phyloP scores from a whole-genome alignment of 2,888 invertebrate species.

The Slavum lentiscoides region DNA sequence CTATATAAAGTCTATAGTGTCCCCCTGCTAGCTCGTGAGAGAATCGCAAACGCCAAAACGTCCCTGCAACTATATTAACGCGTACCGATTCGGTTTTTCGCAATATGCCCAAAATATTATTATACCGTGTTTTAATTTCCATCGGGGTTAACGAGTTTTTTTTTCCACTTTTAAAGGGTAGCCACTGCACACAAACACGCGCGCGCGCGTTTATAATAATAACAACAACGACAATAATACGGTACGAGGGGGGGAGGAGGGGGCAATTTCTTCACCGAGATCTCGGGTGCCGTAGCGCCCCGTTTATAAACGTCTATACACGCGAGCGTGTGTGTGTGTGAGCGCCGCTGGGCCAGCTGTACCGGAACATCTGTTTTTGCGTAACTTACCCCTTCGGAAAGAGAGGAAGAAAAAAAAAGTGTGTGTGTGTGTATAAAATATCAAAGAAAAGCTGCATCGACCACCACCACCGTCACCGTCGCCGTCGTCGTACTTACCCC shows the following conservation, averaged over 20 bases:
- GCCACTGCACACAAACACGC: background rate
- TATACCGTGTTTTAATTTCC: background rate
- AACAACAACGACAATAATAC: conserved; percentile 19
- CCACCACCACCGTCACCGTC: too few relatives aligned
- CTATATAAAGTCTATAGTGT: too few relatives aligned
- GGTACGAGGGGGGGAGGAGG: background rate
- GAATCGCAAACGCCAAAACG: background rate
- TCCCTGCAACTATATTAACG: too few relatives aligned
- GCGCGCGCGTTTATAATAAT: background rate
- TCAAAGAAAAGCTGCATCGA: conserved; percentile 32
- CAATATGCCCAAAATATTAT: conserved; percentile 22
- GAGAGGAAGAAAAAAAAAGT: background rate
- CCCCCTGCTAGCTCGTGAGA: background rate
- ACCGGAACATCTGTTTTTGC: conserved; percentile 53
- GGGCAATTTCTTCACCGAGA: conserved; percentile 50
- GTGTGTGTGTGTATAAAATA: too few relatives aligned
- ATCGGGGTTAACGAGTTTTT: conserved; percentile 23
- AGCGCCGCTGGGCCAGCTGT: conserved; percentile 42
- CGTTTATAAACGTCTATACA: background rate
- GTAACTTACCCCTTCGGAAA: conserved; percentile 53
- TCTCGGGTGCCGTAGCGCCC: conserved; percentile 20
- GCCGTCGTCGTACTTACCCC: too few relatives aligned
- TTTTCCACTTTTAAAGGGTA: conserved; percentile 14
- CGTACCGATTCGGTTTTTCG: background rate
- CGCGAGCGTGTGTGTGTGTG: background rate